Conservation (phyloP, 2,113 vertebrate species). For the Bujurquina vittata region DNA sequence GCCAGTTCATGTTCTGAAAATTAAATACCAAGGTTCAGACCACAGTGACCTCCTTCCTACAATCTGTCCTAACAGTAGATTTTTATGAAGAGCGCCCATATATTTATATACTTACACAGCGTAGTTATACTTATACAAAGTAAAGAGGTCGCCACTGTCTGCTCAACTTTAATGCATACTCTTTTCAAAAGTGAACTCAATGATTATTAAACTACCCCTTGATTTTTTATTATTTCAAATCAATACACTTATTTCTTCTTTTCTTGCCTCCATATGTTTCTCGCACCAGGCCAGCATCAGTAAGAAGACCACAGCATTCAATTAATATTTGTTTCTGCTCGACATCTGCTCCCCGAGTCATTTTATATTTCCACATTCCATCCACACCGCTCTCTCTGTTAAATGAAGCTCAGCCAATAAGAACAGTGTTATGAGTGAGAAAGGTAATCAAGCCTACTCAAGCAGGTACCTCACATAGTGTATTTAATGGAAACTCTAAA, state of each 20-base stretch:
- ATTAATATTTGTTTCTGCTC: slow-evolving; percentile 50
- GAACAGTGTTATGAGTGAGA: slow-evolving; percentile 13
- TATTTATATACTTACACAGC: neutral
- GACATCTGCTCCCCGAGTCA: slow-evolving; percentile 6
- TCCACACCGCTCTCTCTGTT: slow-evolving; percentile 25
- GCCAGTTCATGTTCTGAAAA: no score
- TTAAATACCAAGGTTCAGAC: neutral
- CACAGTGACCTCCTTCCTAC: neutral
- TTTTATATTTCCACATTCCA: slow-evolving; percentile 19
- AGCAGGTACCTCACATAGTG: slow-evolving; percentile 23
- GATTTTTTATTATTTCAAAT: neutral
- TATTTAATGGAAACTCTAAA: slow-evolving; percentile 57
- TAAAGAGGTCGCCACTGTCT: neutral
- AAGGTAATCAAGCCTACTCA: slow-evolving; percentile 50
- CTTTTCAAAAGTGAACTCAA: neutral
- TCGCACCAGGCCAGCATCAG: neutral
- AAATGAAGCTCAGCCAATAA: slow-evolving; percentile 60
- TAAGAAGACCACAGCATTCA: slow-evolving; percentile 41
- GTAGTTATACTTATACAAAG: neutral
- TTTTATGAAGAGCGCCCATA: neutral
- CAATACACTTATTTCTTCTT: neutral
- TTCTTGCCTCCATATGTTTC: neutral
- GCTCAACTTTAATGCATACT: neutral
- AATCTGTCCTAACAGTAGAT: neutral
- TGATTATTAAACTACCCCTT: neutral